Conservation (phyloP, 2,888 invertebrate genomes). For the Drosophila engyochracea region DNA sequence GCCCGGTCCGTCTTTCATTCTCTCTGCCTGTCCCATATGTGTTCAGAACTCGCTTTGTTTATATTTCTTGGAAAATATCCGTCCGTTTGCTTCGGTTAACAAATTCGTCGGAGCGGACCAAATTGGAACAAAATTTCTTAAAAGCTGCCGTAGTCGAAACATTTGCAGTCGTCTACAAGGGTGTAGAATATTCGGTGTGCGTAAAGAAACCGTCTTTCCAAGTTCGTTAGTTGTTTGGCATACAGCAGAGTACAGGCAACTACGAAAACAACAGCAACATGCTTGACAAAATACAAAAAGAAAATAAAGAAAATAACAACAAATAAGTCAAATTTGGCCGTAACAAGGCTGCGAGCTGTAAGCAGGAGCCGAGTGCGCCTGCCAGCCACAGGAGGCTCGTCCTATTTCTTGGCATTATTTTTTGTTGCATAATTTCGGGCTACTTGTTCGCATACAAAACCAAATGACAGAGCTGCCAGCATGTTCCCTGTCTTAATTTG, state of each 20-base stretch:
- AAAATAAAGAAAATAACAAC: conserved; percentile 23
- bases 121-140: neutral
- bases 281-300: conserved; percentile 11
- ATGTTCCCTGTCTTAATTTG: conserved; percentile 26
- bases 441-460: conserved; percentile 34
- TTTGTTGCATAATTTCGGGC: conserved; percentile 53
- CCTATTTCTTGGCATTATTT: conserved; percentile 31
- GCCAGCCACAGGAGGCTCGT: conserved; percentile 31
- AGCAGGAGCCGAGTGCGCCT: conserved; percentile 20
- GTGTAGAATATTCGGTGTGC: neutral
- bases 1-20: neutral
- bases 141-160: neutral
- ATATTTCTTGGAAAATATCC: neutral
- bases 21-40: neutral
- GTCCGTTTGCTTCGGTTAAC: too few species aligned
- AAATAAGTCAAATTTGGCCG: conserved; percentile 46
- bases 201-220: neutral
- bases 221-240: conserved; percentile 45
- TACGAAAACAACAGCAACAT: conserved; percentile 22
- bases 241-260: conserved; percentile 7
- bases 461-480: conserved; percentile 30
- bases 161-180: neutral
- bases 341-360: conserved; percentile 37
- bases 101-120: neutral
- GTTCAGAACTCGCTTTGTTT: neutral